Base-by-base conservation (phyloP, 2,113 vertebrate species). In the Sinocyclocheilus maitianheensis region DNA sequence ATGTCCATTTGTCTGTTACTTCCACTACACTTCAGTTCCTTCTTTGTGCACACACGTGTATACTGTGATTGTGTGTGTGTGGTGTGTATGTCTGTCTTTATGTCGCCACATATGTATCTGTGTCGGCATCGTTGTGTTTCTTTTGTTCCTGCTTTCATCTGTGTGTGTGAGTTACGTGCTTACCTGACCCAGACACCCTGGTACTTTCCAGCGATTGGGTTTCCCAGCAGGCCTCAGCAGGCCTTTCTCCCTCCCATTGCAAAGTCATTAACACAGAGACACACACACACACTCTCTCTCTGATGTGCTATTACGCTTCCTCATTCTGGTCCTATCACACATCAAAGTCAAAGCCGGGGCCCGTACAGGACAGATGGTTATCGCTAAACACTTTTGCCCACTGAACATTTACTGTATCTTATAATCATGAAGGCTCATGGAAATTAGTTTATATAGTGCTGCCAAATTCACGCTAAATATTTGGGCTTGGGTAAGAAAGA, bases 141-240 rank as follows among this genome's bases (percentile, higher is more conserved):
- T 84, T 72, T 74, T 74, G 30, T 74, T 84, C 69, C 22, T 24
- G 11, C 69, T 74, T 84, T 84, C 81, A 71, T 83, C 65, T 43
- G 86, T 87, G 75, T 71, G 74, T 62, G 80, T 75, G 53, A 60
- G 18, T 86, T 81, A 79, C 46, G 14, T 80, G 55, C 26, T 60
- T 81, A 51, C 48, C 74, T 86, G 80, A 76, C 81, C 87, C 88
- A 91, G 92, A 90, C 89, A 55, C 89, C 74, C 88, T 88, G 92
- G 92, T 94, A 91, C 92, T 95, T 94, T 94, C 92, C 93, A 93
- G 91, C 86, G 91, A 93, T 93, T 89, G 86, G 89, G 89, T 94
- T 94, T 91, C 94, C 87, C 63, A 74, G 88, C 95, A 95, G 89
- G 94, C 90, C 90, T 85, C 80, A 90, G 91, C 95, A 95, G 87